phyloP scores from a whole-genome alignment of 1,140 invertebrate species.

The Drosophila kikkawai region DNA sequence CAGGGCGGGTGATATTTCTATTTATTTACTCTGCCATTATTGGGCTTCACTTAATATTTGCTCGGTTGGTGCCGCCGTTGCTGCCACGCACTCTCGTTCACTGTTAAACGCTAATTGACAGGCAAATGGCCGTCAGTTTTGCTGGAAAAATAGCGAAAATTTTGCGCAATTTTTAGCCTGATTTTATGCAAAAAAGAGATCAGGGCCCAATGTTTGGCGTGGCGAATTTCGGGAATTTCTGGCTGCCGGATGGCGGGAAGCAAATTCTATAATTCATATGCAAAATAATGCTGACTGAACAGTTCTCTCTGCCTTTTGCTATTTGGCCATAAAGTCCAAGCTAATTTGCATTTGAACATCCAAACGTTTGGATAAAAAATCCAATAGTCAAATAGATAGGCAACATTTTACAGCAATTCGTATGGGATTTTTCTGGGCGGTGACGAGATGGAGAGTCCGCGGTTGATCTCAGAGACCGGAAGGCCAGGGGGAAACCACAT shows the following conservation, averaged over 20 bases:
- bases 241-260: neutral
- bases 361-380: constrained; percentile 29
- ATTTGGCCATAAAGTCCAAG: constrained; percentile 27
- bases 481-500: neutral
- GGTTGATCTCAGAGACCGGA: constrained; percentile 31
- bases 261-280: constrained; percentile 51
- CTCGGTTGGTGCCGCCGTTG: constrained; percentile 18
- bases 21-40: constrained; percentile 50
- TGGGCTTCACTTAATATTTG: constrained; percentile 33
- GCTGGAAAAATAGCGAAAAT: constrained; percentile 25
- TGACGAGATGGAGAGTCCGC: constrained; percentile 13
- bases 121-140: constrained; percentile 30
- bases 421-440: constrained; percentile 11
- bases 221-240: neutral
- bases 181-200: constrained; percentile 44
- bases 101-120: constrained; percentile 56
- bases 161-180: constrained; percentile 28
- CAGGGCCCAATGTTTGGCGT: neutral
- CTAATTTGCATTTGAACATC: constrained; percentile 70
- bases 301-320: constrained; percentile 5
- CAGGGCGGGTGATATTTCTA: constrained; percentile 42
- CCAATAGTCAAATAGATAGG: constrained; percentile 70
- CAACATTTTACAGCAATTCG: constrained; percentile 62
- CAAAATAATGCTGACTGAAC: constrained; percentile 42
- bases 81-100: constrained; percentile 46